Evolutionary conservation across 2,888 invertebrate genomes (phyloP).

Genomic region (Lagria hirta): DNA sequence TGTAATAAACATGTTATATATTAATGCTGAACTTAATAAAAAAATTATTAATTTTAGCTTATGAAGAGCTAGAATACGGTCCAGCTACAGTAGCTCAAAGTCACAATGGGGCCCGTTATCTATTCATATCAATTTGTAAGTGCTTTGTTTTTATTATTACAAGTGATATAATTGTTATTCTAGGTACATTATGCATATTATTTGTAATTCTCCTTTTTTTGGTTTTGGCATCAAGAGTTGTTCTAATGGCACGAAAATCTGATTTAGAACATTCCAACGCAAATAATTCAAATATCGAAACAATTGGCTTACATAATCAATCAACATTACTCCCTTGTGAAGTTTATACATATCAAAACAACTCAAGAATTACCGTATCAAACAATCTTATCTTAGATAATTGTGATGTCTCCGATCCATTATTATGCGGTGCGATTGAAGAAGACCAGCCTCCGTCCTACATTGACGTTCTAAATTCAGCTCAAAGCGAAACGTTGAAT

Average conservation of each 20-base stretch:
- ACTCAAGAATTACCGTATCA: constrained; percentile 31
- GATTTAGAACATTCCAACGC: constrained; percentile 6
- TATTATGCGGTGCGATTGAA: constrained; percentile 34
- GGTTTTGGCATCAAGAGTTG: constrained; percentile 15
- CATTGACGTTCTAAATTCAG: constrained; percentile 42
- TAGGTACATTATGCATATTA: constrained; percentile 15
- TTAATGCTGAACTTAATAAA: not conserved
- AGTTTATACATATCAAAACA: constrained; percentile 35
- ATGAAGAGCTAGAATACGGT: constrained; percentile 47
- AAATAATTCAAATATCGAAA: constrained; percentile 11
- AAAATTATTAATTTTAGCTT: constrained; percentile 35
- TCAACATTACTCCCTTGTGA: constrained; percentile 26
- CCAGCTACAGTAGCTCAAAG: constrained; percentile 41
- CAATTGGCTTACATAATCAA: constrained; percentile 28
- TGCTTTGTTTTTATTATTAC: constrained; percentile 12
- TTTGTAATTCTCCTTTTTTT: constrained; percentile 13
- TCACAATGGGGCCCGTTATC: constrained; percentile 45
- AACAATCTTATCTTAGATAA: constrained; percentile 28
- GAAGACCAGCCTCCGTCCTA: constrained; percentile 49
- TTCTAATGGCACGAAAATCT: constrained; percentile 14
- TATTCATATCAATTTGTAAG: constrained; percentile 52
- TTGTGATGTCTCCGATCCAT: constrained; percentile 43
- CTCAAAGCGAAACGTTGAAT: constrained; percentile 30
- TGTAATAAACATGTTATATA: constrained; percentile 43
- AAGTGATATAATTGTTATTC: not conserved